phyloP scores from a whole-genome alignment of 2,113 vertebrate species.

The Amphiprion percula region DNA sequence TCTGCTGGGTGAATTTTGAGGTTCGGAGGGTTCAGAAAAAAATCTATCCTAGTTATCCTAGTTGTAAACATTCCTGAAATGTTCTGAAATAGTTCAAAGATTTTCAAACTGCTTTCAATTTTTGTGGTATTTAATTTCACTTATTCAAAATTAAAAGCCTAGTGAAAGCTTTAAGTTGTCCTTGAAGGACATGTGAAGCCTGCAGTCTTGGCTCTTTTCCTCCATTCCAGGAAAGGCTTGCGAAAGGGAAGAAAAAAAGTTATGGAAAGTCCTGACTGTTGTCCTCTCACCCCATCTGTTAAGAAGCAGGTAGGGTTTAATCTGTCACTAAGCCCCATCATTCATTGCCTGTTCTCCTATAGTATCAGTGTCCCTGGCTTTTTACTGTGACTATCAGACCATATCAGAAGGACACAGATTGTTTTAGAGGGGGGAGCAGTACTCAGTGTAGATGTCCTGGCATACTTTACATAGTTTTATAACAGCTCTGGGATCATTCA shows the following conservation, averaged over 20 bases:
- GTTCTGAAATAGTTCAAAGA: no score
- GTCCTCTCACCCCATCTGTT: constrained; percentile 23
- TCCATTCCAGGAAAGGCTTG: constrained; percentile 22
- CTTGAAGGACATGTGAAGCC: constrained; percentile 34
- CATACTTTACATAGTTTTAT: constrained; percentile 48
- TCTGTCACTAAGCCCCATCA: constrained; percentile 69
- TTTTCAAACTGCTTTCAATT: no score
- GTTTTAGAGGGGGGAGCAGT: constrained; percentile 5
- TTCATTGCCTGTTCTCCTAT: constrained; percentile 64
- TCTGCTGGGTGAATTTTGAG: no score
- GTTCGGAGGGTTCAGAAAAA: no score
- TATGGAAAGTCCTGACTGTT: constrained; percentile 18
- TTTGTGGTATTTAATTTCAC: no score
- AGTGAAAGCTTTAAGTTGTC: constrained; percentile 5
- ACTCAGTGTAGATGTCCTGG: constrained; percentile 12
- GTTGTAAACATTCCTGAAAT: no score
- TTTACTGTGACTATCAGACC: constrained; percentile 54
- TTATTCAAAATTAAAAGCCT: neutral
- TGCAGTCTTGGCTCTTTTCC: constrained; percentile 26
- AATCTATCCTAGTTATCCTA: no score
- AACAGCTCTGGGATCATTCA: neutral
- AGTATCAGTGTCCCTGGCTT: constrained; percentile 56
- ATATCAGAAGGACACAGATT: constrained; percentile 46
- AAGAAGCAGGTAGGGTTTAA: constrained; percentile 67
- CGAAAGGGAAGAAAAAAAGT: constrained; percentile 13